Conservation (phyloP, 1,140 invertebrate species). For the Caerostris extrusa region DNA sequence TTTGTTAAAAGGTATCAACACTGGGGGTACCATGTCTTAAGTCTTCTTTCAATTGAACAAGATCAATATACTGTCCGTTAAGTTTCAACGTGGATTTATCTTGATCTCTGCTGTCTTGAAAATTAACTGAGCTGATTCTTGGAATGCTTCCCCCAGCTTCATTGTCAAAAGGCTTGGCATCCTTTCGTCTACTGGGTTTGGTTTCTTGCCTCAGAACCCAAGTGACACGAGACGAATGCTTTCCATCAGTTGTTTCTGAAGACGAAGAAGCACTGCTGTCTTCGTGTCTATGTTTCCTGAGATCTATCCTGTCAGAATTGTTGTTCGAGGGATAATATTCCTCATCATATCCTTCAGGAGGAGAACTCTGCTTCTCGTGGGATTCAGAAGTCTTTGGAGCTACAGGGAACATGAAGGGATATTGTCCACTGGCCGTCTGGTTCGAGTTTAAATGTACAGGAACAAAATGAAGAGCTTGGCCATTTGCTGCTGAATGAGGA, state of each 20-base stretch:
- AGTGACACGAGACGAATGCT: background rate
- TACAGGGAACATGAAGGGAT: background rate
- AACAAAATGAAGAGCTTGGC: constrained; percentile 22
- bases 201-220: constrained; percentile 6
- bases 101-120: background rate
- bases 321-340: background rate
- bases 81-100: background rate
- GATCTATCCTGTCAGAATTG: background rate
- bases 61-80: constrained; percentile 11
- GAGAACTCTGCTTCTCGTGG: background rate
- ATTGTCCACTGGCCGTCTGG: background rate
- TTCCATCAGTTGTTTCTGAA: background rate
- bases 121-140: background rate
- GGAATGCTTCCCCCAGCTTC: background rate
- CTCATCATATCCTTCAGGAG: background rate
- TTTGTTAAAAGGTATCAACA: constrained; percentile 61
- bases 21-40: constrained; percentile 66
- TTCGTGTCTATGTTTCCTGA: background rate
- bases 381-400: background rate
- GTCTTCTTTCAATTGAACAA: constrained; percentile 35
- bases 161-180: constrained; percentile 6
- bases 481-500: background rate
- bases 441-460: background rate
- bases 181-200: background rate
- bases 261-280: background rate